Evolutionary conservation across 2,797 vertebrate species (phyloP).

Genomic region (Amphiprion clarkii): DNA sequence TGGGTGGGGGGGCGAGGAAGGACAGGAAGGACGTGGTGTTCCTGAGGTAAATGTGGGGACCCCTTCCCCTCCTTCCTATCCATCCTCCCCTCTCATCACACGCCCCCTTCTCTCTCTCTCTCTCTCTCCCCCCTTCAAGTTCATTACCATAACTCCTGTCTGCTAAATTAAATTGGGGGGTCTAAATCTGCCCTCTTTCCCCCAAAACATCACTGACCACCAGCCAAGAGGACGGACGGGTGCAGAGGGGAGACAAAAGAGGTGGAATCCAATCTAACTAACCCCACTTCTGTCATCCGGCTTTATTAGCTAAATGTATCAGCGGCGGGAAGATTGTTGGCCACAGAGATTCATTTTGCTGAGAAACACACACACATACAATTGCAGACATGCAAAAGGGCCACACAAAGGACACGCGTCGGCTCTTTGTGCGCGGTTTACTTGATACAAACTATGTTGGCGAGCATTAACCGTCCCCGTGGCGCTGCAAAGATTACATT

Average conservation of each 20-base stretch:
- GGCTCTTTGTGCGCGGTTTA: slow-evolving; percentile 54
- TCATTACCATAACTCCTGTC: slow-evolving; percentile 86
- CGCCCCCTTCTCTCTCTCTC: slow-evolving; percentile 33
- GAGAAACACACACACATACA: slow-evolving; percentile 33
- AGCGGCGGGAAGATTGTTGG: slow-evolving; percentile 56
- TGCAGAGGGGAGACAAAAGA: slow-evolving; percentile 71
- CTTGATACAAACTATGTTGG: slow-evolving; percentile 60
- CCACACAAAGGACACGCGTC: slow-evolving; percentile 57
- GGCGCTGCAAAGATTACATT: slow-evolving; percentile 69
- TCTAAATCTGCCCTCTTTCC: slow-evolving; percentile 64
- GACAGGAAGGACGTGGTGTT: slow-evolving; percentile 78
- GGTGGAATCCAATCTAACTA: slow-evolving; percentile 79
- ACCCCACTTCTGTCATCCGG: slow-evolving; percentile 75
- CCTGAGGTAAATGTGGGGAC: slow-evolving; percentile 75
- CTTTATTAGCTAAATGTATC: slow-evolving; percentile 85
- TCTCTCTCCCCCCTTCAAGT: slow-evolving; percentile 13
- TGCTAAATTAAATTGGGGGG: slow-evolving; percentile 84
- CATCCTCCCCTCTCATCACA: slow-evolving; percentile 48
- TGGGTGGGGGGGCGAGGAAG: slow-evolving; percentile 6
- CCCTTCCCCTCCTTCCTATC: slow-evolving; percentile 51
- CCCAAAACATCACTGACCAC: slow-evolving; percentile 72
- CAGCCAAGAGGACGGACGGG: slow-evolving; percentile 46
- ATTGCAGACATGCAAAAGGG: slow-evolving; percentile 50
- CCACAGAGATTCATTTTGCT: slow-evolving; percentile 47
- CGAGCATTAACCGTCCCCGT: slow-evolving; percentile 56